Evolutionary conservation across 2,888 invertebrate species (phyloP), one percentile per base, ranked within the genome.

Genomic region (Tipula lateralis): DNA sequence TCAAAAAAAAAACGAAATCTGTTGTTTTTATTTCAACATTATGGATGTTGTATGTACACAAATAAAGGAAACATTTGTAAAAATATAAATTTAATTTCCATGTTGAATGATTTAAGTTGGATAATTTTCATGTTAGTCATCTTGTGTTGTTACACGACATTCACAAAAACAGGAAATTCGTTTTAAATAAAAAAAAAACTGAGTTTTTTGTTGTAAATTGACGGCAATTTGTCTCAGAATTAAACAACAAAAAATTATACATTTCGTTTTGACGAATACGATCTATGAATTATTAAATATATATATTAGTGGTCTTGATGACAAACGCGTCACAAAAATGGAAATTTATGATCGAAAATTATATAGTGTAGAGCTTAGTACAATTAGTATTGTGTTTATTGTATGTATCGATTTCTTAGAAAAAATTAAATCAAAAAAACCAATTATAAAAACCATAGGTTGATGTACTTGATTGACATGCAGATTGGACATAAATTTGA

Each of bases 11-110:
- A 32, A 1, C 9, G 9, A 36, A 66, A 66, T 66, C 66, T 66
- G 66, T 66, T 66, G 66, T 66, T 66, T 66, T 66, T 66, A 66
- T 66, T 66, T 66, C 66, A 66, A 66, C 66, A 66, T 66, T 50
- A 9, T 66, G 24, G 24, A 66, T 66, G 66, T 66, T 66, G 44
- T 16, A 44, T 44, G n/a, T 66, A 7, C 16, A 16, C 16, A n/a
- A n/a, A 12, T 24, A 66, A 66, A 66, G 66, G 66, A 66, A 66
- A 66, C 66, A 66, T 66, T 66, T 66, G 66, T 66, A 66, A 66
- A 66, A 66, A 66, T 66, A 66, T 4, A 66, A 66, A 66, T 24
- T 66, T 66, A 66, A 66, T 66, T 66, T 66, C 24, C 66, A 66
- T 66, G 66, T 66, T 66, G 66, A 66, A 66, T 66, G 66, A 66